Evolutionary conservation across 92 coral and sea anemone species (phyloP), one percentile per base, ranked within the genome.

Genomic region (Bergia puertoricense): DNA sequence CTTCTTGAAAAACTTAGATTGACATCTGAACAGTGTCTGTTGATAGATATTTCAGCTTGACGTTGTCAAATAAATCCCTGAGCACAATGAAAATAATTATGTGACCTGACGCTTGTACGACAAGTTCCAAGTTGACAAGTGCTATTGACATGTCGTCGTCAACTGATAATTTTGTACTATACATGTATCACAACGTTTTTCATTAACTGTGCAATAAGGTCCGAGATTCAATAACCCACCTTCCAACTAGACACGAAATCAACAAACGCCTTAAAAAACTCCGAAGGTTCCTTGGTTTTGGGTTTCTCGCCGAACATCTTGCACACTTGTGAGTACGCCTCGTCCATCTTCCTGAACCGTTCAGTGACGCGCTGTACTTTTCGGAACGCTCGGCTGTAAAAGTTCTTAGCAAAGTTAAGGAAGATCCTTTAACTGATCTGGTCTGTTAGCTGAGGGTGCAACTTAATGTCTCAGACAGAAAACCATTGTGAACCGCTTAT

Each of bases 301-400:
- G 97, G 98, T 77, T 94, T 92, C 88, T 96, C 99, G 42, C 93
- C 92, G 66, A 95, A 96, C 92, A 96, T 84, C 30, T 90, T 85
- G 78, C 99, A 96, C 30, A 93, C 98, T 41, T 94, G 93, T 20
- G 94, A 82, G 74, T 96, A 96, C 22, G 91, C 90, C 76, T 96
- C 97, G 38, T 96, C 98, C 99, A 96, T 95, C 89, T 95, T 96
- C 42, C 98, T 94, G 90, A 93, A 95, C 5, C 98, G 96, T 59
- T 96, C 99, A 42, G 96, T 95, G 66, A 95, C 93, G 44, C 96
- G 94, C 78, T 96, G 99, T 6, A 96, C 97, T 69, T 96, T 96
- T 81, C 96, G 96, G 93, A 95, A 96, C 36, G 99, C 99, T 46
- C 96, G 93, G 92, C 93, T 95, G 83, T 96, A 96, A 86, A 96